Conservation (phyloP, 2,113 vertebrate species). For the Bos taurus region DNA sequence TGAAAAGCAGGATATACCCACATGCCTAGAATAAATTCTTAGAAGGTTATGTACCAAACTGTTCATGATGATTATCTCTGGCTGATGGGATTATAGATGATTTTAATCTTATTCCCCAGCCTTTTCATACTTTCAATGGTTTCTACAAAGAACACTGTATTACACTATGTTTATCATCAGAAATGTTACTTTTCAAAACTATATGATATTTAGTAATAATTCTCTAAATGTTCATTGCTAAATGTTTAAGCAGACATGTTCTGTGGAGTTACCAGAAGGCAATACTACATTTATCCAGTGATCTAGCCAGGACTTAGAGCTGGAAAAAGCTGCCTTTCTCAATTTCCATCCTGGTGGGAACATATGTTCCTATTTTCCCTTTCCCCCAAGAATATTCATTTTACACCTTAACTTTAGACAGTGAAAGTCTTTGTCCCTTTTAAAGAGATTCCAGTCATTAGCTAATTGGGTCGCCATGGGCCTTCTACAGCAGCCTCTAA, state of each 20-base stretch:
- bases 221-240: conserved; percentile 2
- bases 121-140: background rate
- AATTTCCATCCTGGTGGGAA: background rate
- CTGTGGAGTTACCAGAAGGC: background rate
- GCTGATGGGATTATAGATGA: background rate
- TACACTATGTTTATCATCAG: background rate
- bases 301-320: background rate
- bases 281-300: background rate
- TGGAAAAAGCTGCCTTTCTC: background rate
- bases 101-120: conserved; percentile 3
- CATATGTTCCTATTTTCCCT: background rate
- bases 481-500: background rate
- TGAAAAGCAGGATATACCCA: background rate
- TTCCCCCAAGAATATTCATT: conserved; percentile 1
- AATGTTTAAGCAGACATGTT: conserved; percentile 27
- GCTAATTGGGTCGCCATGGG: background rate
- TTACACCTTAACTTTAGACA: conserved; percentile 22
- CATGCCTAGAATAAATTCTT: conserved; percentile 17
- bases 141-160: background rate
- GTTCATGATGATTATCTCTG: background rate
- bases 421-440: conserved; percentile 13
- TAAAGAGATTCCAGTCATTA: background rate
- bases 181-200: conserved; percentile 12
- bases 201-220: background rate
- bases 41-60: background rate